Base-by-base conservation (phyloP, 2,888 invertebrate species). In the Papilio protenor region DNA sequence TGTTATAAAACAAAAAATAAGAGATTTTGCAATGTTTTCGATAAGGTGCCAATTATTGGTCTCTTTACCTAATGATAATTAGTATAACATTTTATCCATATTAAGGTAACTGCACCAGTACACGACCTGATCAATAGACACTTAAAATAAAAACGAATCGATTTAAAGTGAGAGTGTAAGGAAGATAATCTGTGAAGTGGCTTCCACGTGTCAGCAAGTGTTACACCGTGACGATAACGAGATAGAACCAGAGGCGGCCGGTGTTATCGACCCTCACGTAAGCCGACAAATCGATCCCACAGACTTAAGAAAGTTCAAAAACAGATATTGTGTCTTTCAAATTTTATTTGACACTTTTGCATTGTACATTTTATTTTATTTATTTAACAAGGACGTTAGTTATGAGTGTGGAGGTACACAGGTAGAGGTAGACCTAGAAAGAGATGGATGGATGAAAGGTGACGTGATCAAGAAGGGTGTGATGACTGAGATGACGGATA, bases 251-350 rank as follows among this genome's bases (percentile, higher is more conserved):
- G 79, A 69, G 59, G 11, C 71, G n/a, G 78, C 78, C 77, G 78
- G 80, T 79, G 76, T 59, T 79, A 73, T 69, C 76, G 77, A 76
- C 79, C 57, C 66, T 27, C 23, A 52, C 45, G 76, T 14, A 59
- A 73, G 76, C 74, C 49, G 75, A 77, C 76, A 59, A 74, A 18
- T 79, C 52, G 18, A 74, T 14, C 10, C 57, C 72, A 74, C 3
- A 76, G 78, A 75, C 18, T 40, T 52, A 75, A 14, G 23, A 79
- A 77, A 49, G n/a, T 40, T 10, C 6, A 49, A 49, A 40, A 77
- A 70, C 21, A 23, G 66, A 16, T 45, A 40, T 45, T 5, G 45
- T 66, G 18, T 33, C 27, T 27, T 27, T 18, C 18, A 8, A 18
- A 18, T 14, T 49, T 49, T 49, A 14, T 14, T 49, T 49, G 6